These are phyloP conservation scores for Brachionichthys hirsutus DNA, from an alignment of 2,113 vertebrate species.

Conservation along the genomic window DNA sequence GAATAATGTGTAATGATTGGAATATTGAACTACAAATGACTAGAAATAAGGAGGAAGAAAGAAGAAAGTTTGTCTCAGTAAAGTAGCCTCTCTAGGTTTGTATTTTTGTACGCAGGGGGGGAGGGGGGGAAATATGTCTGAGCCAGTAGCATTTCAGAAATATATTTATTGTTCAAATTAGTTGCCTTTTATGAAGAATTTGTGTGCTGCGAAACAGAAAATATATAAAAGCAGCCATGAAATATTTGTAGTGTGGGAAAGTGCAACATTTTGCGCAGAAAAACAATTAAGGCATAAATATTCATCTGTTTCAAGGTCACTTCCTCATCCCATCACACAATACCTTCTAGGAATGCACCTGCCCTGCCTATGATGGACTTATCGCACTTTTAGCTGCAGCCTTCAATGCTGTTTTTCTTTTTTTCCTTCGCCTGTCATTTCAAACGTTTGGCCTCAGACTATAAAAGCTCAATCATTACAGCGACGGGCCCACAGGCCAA, in stretches of 20 bases:
- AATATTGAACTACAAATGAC: conserved; percentile 70
- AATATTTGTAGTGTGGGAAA: neutral
- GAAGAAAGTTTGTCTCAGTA: conserved; percentile 43
- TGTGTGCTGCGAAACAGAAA: conserved; percentile 30
- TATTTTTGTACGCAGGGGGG: conserved; percentile 20
- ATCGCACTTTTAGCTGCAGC: conserved; percentile 43
- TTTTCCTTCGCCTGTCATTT: conserved; percentile 22
- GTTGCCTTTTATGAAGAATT: conserved; percentile 2
- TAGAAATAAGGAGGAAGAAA: conserved; percentile 62
- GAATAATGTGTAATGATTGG: conserved; percentile 73
- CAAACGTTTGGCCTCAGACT: conserved; percentile 20
- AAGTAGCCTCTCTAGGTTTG: conserved; percentile 38
- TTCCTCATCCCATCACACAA: neutral
- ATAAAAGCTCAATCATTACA: conserved; percentile 20
- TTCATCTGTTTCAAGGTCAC: conserved; percentile 39
- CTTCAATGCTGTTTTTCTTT: conserved; percentile 15
- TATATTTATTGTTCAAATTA: conserved; percentile 36
- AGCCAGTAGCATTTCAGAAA: conserved; percentile 28
- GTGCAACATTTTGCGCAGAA: conserved; percentile 15
- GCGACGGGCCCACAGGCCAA: conserved; percentile 30
- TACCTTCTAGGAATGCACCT: conserved; percentile 24
- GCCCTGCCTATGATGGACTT: conserved; percentile 16
- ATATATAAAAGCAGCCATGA: conserved; percentile 24
- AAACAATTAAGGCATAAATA: conserved; percentile 14
- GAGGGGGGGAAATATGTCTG: conserved; percentile 25